Conservation (phyloP, 2,113 vertebrate genomes). For the Sprattus sprattus region DNA sequence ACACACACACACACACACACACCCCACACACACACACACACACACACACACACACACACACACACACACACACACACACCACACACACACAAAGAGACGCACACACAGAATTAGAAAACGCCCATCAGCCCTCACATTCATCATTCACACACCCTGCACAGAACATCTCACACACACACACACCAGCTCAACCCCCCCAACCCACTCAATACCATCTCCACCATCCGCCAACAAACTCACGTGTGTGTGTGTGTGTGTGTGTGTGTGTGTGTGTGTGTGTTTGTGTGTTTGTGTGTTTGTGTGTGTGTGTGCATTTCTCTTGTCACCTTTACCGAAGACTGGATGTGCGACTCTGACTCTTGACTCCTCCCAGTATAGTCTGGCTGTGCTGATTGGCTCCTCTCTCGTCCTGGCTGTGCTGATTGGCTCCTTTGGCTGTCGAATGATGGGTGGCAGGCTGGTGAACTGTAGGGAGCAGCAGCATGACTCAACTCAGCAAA, state of each 20-base stretch:
- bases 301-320: not conserved
- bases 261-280: not conserved
- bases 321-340: constrained; percentile 11
- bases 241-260: not conserved
- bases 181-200: no score
- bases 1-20: not conserved
- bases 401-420: constrained; percentile 1
- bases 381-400: constrained; percentile 20
- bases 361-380: constrained; percentile 1
- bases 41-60: not conserved
- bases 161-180: no score
- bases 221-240: no score
- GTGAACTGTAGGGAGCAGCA: no score
- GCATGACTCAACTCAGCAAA: no score
- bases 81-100: not conserved
- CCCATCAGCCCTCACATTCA: no score
- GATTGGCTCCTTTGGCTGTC: constrained; percentile 46
- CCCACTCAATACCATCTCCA: no score
- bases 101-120: no score
- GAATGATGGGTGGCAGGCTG: not conserved
- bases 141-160: no score
- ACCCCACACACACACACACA: no score
- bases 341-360: not conserved
- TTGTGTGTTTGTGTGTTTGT: not conserved
- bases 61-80: not conserved